Base-by-base conservation (phyloP, 1,140 invertebrate species). In the Lordiphosa collinella region DNA sequence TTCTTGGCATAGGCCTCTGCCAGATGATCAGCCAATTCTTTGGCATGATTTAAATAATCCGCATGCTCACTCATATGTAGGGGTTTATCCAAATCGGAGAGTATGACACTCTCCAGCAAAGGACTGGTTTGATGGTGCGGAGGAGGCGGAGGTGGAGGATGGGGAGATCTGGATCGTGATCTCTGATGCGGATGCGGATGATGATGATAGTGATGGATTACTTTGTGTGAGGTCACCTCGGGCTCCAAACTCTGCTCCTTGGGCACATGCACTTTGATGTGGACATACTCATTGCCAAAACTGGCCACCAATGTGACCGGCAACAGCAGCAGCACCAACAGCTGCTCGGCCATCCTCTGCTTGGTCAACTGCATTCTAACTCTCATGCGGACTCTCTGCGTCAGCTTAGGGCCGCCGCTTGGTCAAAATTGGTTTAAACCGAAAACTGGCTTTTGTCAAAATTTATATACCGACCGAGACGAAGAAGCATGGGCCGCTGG, bases 351-450 rank as follows among this genome's bases (percentile, higher is more conserved):
- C 22, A 9, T 38, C 16, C 5, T 35, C 32, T 34, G 34, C n/a
- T 12, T 44, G 40, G 10, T 57, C 18, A 37, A 32, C 1, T 41
- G 40, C 29, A 36, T 36, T 40, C 16, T 49, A 10, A 34, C n/a
- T n/a, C 25, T 37, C n/a, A n/a, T n/a, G 32, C 22, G 49, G 13
- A 49, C 29, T 32, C 22, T n/a, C 34, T 40, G 12, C 34, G 41
- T 66, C 55, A 63, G 41, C 52, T 65, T 63, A 54, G 63, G 62
- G 66, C 50, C 43, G 43, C 69, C 74, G 62, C 75, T 78, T 76
- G 72, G 80, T 59, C 75, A 79, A 86, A 76, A 76, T 67, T 79
- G 60, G 74, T 86, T 86, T 86, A 86, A 86, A 75, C 80, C 80
- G 67, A 66, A 63, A 59, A 76, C 73, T 66, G 65, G 72, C 66